Conservation (phyloP, 2,113 vertebrate genomes). For the Struthio camelus region DNA sequence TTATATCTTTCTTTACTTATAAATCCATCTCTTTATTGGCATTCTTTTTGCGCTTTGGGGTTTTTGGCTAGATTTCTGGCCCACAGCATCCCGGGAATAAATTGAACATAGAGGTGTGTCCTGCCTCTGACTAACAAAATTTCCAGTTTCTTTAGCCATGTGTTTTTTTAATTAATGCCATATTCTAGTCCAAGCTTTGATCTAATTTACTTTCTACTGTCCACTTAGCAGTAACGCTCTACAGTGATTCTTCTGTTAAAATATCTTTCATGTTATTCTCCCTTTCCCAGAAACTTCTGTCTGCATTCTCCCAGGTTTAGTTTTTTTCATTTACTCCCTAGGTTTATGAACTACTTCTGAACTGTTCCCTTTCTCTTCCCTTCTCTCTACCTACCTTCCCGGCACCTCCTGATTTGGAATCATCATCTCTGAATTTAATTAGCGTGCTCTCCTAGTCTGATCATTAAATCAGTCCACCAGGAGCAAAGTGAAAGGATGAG, state of each 20-base stretch:
- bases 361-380: neutral
- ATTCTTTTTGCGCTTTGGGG: neutral
- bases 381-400: neutral
- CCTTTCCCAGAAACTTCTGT: neutral
- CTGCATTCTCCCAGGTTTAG: neutral
- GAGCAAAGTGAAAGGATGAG: conserved; percentile 23
- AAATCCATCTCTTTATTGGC: neutral
- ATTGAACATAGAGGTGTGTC: neutral
- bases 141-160: neutral
- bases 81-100: neutral
- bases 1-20: neutral
- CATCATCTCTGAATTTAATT: conserved; percentile 49
- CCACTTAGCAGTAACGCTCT: neutral
- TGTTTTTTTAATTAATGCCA: neutral
- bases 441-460: neutral
- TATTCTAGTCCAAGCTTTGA: neutral
- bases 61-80: neutral
- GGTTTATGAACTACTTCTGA: neutral
- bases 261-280: neutral
- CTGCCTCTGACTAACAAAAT: neutral
- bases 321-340: neutral
- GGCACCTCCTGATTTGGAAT: conserved; percentile 1
- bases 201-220: neutral
- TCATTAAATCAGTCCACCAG: conserved; percentile 7
- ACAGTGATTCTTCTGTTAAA: neutral